Percentiles rank a stretch among this genome's conserved stretches.
These are phyloP conservation scores for Romanogobio albipinnatus DNA, from an alignment of 2,113 vertebrate genomes.

Conservation along the genomic window DNA sequence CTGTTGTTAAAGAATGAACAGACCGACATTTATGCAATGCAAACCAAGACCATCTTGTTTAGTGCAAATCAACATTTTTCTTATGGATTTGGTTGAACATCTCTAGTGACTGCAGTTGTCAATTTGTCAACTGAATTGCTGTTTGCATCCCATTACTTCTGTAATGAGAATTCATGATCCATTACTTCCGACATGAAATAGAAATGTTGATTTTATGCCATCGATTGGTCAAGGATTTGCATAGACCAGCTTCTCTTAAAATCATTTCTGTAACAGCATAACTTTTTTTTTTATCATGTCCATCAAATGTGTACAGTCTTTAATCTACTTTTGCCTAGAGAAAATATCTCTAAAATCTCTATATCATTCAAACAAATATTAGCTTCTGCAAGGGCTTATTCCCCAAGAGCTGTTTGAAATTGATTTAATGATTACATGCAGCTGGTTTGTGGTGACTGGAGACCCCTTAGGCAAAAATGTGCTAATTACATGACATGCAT, in stretches of 20 bases:
- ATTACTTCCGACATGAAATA: neutral
- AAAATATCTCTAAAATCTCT: neutral
- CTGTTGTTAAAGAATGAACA: neutral
- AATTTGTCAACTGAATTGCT: neutral
- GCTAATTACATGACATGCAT: slow-evolving; percentile 3
- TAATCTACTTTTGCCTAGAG: neutral
- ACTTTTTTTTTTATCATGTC: neutral
- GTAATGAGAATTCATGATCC: neutral
- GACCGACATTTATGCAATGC: neutral
- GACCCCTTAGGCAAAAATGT: neutral
- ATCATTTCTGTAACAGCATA: too few species aligned
- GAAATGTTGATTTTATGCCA: neutral
- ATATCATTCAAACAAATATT: neutral
- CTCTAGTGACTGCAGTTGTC: neutral
- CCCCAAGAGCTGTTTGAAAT: neutral
- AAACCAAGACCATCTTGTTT: neutral
- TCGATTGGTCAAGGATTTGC: neutral
- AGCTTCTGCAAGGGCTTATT: neutral
- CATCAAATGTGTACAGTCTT: neutral
- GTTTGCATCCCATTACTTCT: neutral
- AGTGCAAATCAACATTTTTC: neutral
- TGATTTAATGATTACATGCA: neutral
- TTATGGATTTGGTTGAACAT: neutral
- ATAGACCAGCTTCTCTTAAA: neutral
- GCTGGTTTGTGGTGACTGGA: neutral